Conservation (phyloP, 2,113 vertebrate species). For the Sigmodon hispidus region DNA sequence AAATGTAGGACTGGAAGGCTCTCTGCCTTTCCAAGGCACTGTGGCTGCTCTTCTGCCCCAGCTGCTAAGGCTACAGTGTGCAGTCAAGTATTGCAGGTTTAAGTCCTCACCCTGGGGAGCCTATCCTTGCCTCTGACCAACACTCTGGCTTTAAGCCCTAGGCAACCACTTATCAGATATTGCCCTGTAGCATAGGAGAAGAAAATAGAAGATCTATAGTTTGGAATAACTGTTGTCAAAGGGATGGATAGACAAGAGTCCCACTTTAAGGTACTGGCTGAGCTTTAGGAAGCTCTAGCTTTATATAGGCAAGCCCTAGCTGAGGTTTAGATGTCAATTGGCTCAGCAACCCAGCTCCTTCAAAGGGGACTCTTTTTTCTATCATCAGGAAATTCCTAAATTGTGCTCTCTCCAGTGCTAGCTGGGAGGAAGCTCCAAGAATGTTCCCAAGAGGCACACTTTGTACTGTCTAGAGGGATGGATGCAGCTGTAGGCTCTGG, state of each 20-base stretch:
- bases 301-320: not conserved
- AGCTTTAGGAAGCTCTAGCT: not conserved
- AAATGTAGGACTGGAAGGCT: rapidly evolving
- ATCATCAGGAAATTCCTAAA: not conserved
- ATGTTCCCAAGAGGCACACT: not conserved
- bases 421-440: not conserved
- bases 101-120: not conserved
- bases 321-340: not conserved
- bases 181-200: not conserved
- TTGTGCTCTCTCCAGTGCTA: not conserved
- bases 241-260: not conserved
- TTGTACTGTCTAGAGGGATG: not conserved
- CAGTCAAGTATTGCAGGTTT: not conserved
- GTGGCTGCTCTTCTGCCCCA: not conserved
- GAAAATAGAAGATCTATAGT: not conserved
- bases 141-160: not conserved
- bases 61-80: not conserved
- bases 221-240: not conserved
- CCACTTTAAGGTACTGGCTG: not conserved
- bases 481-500: not conserved
- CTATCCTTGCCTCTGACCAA: not conserved
- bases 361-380: not conserved
- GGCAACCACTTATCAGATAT: not conserved
- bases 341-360: not conserved
- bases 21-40: not conserved